Conservation (phyloP, 1,140 invertebrate species). For the Physella acuta region DNA sequence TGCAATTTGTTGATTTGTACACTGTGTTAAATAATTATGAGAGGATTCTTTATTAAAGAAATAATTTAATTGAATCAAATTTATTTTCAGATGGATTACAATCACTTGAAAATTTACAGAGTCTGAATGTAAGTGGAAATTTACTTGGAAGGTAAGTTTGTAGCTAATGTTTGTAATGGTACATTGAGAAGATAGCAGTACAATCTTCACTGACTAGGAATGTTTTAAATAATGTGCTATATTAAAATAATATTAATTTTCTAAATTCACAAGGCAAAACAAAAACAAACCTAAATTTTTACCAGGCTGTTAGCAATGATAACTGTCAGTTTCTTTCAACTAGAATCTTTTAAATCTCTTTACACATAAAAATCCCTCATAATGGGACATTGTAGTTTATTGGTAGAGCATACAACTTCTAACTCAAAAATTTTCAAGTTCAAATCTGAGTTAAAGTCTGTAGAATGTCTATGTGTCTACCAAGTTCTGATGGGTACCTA, state of each 20-base stretch:
- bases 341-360: too few relatives aligned
- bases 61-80: too few relatives aligned
- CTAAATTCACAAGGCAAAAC: neutral
- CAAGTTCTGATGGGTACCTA: too few relatives aligned
- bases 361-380: too few relatives aligned
- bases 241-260: neutral
- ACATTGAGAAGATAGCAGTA: too few relatives aligned
- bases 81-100: slow-evolving; percentile 53
- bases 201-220: neutral
- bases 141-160: slow-evolving; percentile 46
- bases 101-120: slow-evolving; percentile 46
- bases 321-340: neutral
- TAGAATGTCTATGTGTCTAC: too few relatives aligned
- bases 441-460: too few relatives aligned
- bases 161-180: too few relatives aligned
- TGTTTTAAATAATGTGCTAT: neutral
- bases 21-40: neutral
- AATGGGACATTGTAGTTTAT: too few relatives aligned
- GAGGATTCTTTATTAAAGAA: too few relatives aligned
- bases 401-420: too few relatives aligned
- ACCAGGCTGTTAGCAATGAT: neutral
- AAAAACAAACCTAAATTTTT: neutral
- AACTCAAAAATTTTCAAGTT: too few relatives aligned
- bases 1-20: neutral
- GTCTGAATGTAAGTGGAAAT: slow-evolving; percentile 51